Conservation (phyloP, 2,113 vertebrate genomes). For the Eulemur macaco region DNA sequence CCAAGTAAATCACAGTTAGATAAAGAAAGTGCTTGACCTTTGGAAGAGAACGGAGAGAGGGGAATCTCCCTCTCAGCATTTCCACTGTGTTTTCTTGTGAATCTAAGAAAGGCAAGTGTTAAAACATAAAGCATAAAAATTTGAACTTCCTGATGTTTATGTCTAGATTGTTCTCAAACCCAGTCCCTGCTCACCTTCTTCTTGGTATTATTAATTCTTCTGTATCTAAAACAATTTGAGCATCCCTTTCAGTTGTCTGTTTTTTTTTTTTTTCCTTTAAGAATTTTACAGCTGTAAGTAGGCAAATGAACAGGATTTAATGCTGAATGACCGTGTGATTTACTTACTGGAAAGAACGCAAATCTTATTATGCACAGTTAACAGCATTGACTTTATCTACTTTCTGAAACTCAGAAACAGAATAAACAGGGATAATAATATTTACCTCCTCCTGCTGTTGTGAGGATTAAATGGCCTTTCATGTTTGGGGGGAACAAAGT, state of each 20-base stretch:
- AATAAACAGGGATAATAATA: background rate
- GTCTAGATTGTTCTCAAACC: background rate
- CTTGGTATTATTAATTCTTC: background rate
- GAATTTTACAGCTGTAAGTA: background rate
- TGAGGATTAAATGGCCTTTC: background rate
- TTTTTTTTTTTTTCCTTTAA: background rate
- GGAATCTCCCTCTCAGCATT: background rate
- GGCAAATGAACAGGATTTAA: background rate
- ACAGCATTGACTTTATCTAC: background rate
- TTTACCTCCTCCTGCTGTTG: background rate
- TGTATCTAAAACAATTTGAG: background rate
- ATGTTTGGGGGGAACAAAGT: background rate
- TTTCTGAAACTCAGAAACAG: background rate
- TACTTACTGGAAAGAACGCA: slow-evolving; percentile 19
- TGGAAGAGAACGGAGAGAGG: background rate
- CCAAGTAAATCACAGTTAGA: background rate
- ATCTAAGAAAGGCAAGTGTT: background rate
- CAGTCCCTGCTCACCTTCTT: background rate
- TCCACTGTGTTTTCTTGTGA: background rate
- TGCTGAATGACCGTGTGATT: background rate
- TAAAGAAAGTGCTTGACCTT: slow-evolving; percentile 4
- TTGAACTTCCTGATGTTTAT: slow-evolving; percentile 6
- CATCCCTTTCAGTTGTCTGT: background rate
- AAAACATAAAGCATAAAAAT: slow-evolving; percentile 11
- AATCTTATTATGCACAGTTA: background rate